Conservation (phyloP, 2,797 vertebrate genomes). For the Gymnothorax reevesii region DNA sequence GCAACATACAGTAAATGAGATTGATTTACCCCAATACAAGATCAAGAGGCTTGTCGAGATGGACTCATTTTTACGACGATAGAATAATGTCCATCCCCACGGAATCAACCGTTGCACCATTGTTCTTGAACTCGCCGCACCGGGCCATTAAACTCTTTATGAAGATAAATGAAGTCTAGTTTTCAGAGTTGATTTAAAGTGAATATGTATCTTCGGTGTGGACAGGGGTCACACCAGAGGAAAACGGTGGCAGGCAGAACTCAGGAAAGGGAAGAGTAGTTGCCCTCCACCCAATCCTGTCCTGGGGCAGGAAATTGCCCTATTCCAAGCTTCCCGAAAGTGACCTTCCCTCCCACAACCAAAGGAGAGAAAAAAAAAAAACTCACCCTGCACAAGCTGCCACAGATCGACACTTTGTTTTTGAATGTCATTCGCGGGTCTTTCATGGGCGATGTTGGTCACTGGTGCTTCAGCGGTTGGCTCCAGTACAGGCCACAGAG, state of each 20-base stretch:
- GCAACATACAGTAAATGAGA: too few relatives aligned
- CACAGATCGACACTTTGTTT: too few relatives aligned
- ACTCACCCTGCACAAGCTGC: too few relatives aligned
- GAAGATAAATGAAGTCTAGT: neutral
- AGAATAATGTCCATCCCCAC: neutral
- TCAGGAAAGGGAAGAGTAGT: conserved; percentile 2
- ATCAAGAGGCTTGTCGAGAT: too few relatives aligned
- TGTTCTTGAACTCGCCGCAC: neutral
- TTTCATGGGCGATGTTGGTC: too few relatives aligned
- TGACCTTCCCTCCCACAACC: neutral
- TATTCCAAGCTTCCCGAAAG: neutral
- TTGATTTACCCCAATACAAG: too few relatives aligned
- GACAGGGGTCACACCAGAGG: neutral
- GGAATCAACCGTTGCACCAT: neutral
- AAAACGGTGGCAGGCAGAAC: neutral
- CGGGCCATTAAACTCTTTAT: neutral
- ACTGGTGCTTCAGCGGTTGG: too few relatives aligned
- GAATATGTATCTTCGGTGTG: neutral
- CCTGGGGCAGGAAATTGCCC: neutral
- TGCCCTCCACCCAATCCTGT: neutral
- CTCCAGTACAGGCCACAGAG: too few relatives aligned
- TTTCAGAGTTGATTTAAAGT: neutral
- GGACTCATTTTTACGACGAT: neutral
- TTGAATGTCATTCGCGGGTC: too few relatives aligned
- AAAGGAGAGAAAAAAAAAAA: neutral